Evolutionary conservation across 2,888 invertebrate genomes (phyloP).

Genomic region (Myopa tessellatipennis): DNA sequence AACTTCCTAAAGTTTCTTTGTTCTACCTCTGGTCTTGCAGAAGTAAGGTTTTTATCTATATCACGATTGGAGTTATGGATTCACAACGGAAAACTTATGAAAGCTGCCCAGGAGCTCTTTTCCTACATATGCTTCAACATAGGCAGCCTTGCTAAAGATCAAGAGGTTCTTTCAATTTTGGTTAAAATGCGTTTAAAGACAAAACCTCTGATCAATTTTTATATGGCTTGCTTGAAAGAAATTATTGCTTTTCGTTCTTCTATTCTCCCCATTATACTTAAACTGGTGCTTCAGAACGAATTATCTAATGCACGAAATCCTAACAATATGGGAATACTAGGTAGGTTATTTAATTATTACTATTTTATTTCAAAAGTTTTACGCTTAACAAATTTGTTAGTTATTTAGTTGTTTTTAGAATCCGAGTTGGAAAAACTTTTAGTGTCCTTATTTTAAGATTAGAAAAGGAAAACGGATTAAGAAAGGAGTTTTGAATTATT

Average conservation of each 20-base stretch:
- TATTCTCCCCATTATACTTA: slow-evolving; percentile 85
- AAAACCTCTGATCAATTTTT: slow-evolving; percentile 90
- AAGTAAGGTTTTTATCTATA: slow-evolving; percentile 70
- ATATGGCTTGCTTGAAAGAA: slow-evolving; percentile 90
- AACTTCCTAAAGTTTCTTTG: slow-evolving; percentile 89
- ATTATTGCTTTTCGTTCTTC: slow-evolving; percentile 87
- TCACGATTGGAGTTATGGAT: slow-evolving; percentile 90
- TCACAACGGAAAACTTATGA: slow-evolving; percentile 94
- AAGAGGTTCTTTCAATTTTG: slow-evolving; percentile 83
- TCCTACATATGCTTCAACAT: slow-evolving; percentile 93
- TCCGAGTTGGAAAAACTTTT: no score
- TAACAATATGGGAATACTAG: slow-evolving; percentile 92
- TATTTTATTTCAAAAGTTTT: no score
- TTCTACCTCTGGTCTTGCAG: slow-evolving; percentile 86
- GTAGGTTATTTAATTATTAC: slow-evolving; percentile 50
- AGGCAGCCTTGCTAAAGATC: slow-evolving; percentile 77
- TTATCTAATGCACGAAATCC: slow-evolving; percentile 91
- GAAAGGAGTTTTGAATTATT: no score
- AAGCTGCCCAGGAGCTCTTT: slow-evolving; percentile 90
- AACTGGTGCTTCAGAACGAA: slow-evolving; percentile 95
- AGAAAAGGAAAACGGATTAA: no score
- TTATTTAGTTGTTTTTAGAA: no score
- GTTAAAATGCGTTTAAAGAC: slow-evolving; percentile 93
- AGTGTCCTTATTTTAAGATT: no score
- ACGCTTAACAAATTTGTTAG: no score